Evolutionary conservation across 2,888 invertebrate genomes (phyloP), one percentile per base, ranked within the genome.

Genomic region (Nephrotoma guestfalica): DNA sequence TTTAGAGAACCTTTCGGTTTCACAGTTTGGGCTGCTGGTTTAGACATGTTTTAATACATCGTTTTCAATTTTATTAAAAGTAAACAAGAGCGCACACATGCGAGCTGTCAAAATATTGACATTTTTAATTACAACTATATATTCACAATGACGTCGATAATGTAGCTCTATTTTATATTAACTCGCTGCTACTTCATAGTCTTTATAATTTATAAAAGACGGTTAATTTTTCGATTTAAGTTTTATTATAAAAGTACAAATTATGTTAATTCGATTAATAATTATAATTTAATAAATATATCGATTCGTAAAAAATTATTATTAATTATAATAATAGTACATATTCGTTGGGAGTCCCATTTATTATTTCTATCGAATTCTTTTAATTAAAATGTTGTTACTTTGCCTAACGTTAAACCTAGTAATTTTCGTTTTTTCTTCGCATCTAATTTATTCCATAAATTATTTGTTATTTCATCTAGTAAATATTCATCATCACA

Each of bases 341-440:
- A 15, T 41, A 57, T 57, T 51, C 40, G 57, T 57, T 57, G 41
- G 57, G 41, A 47, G 41, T 41, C 18, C 45, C 18, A 86, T 41
- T 42, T 51, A 47, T 86, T 42, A 85, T 41, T 18, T 85, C 6
- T 85, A 41, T 51, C n/a, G n/a, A 51, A 51, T 9, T 30, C 11
- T 0, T 9, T 40, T 45, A 15, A 86, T 93, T 91, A 93, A 92
- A 96, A 93, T 86, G 95, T 94, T 90, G 95, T 96, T 89, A 95
- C 94, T 91, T 95, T 94, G 87, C 94, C 94, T 89, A 96, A 93
- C 88, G 94, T 94, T 90, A 95, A 91, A 42, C 94, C 94, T 83
- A 95, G 91, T 87, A 95, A 91, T 89, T 95, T 94, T 88, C 94
- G 92, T 90, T 94, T 94, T 90, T 95, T 95, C 91, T 95, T 94